A percentile compares a stretch with the other conserved stretches of the same genome.
Evolutionary conservation across 2,113 vertebrate species (phyloP).

Genomic region (Rattus norvegicus): DNA sequence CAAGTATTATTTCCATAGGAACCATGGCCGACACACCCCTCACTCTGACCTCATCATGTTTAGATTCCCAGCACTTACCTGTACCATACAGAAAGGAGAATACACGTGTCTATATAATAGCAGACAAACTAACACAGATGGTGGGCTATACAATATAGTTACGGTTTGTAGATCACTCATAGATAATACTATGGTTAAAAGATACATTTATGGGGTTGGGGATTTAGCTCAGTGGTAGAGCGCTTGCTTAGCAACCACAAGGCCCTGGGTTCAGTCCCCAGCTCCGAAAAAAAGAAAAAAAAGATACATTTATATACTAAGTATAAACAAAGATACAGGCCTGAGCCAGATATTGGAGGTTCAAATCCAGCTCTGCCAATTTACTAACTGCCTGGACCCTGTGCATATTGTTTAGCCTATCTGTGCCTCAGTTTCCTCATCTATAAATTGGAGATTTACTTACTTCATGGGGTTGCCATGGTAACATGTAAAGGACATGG

Average conservation of each 20-base stretch:
- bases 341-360: background rate
- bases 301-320: background rate
- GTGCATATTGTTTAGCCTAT: background rate
- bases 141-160: background rate
- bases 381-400: background rate
- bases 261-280: too few species aligned
- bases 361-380: background rate
- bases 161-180: background rate
- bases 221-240: too few species aligned
- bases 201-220: too few species aligned
- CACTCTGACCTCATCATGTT: background rate
- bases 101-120: background rate
- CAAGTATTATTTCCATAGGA: background rate
- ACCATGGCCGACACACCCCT: background rate
- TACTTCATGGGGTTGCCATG: background rate
- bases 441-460: background rate
- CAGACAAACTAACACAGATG: background rate
- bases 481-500: background rate
- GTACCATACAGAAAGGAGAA: background rate
- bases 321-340: background rate
- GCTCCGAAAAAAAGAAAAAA: too few species aligned
- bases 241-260: too few species aligned
- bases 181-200: background rate
- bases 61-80: background rate
- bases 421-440: background rate